Conservation (phyloP, 2,797 vertebrate species). For the Antrozous pallidus region DNA sequence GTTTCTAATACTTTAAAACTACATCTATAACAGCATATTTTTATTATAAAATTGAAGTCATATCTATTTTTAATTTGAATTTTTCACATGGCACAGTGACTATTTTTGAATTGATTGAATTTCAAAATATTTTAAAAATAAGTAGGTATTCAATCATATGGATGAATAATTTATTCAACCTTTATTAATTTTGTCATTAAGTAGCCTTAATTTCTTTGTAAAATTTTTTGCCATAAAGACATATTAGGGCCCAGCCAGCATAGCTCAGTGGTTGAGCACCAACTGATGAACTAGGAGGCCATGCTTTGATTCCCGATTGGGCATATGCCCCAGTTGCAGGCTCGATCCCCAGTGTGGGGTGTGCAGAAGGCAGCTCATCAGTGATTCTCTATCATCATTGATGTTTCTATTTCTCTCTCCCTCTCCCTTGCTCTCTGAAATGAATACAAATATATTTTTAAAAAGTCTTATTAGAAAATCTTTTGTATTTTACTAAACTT, state of each 20-base stretch:
- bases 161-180: neutral
- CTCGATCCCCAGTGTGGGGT: too few species aligned
- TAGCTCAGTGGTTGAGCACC: too few species aligned
- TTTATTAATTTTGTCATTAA: constrained; percentile 30
- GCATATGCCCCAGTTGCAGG: too few species aligned
- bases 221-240: constrained; percentile 9
- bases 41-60: neutral
- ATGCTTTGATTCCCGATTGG: too few species aligned
- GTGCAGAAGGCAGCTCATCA: too few species aligned
- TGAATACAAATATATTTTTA: too few species aligned
- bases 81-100: neutral
- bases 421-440: too few species aligned
- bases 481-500: neutral
- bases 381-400: too few species aligned
- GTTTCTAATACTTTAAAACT: constrained; percentile 3
- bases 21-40: neutral
- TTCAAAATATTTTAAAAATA: constrained; percentile 15
- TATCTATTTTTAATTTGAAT: neutral
- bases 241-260: neutral
- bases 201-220: neutral
- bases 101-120: neutral
- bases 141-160: neutral
- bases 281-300: too few species aligned
- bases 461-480: neutral
- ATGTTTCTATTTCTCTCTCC: too few species aligned